Evolutionary conservation across 2,888 invertebrate genomes (phyloP).

Genomic region (Andrena praecox): DNA sequence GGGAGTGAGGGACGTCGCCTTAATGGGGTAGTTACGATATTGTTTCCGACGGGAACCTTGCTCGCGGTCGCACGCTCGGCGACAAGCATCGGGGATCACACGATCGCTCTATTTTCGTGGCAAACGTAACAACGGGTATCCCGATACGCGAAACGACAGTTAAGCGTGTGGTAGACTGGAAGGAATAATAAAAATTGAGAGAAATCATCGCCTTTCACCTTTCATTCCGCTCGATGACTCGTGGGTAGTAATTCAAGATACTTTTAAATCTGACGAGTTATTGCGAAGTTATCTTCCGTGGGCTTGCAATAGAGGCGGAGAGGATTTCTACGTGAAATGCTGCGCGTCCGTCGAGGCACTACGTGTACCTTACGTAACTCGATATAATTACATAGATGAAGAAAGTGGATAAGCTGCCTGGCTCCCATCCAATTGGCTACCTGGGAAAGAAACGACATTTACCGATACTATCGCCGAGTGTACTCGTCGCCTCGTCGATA

Average conservation of each 20-base stretch:
- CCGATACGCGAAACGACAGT: not conserved
- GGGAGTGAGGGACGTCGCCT: slow-evolving; percentile 10
- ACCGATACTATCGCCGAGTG: slow-evolving; percentile 18
- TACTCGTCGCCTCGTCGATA: slow-evolving; percentile 13
- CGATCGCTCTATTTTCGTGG: slow-evolving; percentile 12
- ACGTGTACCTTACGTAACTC: slow-evolving; percentile 28
- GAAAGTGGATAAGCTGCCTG: slow-evolving; percentile 39
- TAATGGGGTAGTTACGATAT: slow-evolving; percentile 57
- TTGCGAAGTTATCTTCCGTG: not conserved
- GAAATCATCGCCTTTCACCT: not conserved
- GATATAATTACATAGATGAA: slow-evolving; percentile 51
- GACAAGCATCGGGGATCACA: not conserved
- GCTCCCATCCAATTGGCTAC: slow-evolving; percentile 43
- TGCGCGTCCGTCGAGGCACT: not conserved
- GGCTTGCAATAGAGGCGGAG: not conserved
- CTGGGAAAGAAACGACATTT: slow-evolving; percentile 54
- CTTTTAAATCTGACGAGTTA: not conserved
- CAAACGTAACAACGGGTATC: not conserved
- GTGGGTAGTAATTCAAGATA: too few species aligned
- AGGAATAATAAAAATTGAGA: not conserved
- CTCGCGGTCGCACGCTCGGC: not conserved
- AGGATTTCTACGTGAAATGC: slow-evolving; percentile 1
- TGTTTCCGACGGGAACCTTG: slow-evolving; percentile 36
- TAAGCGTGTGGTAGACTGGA: not conserved
- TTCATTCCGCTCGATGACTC: not conserved